Evolutionary conservation across 2,797 vertebrate species (phyloP).

Genomic region (Pseudomugil gertrudae): DNA sequence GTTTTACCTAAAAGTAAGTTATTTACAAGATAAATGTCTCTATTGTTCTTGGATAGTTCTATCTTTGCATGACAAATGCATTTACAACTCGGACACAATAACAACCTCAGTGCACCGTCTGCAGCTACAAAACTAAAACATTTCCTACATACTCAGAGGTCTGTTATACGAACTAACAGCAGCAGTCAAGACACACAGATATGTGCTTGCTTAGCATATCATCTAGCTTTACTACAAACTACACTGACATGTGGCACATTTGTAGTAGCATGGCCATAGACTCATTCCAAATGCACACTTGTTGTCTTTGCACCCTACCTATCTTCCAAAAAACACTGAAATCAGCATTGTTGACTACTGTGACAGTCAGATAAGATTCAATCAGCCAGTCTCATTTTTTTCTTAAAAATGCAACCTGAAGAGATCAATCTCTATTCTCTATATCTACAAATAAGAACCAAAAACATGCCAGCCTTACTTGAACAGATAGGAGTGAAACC

Average conservation of each 20-base stretch:
- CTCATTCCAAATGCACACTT: constrained; percentile 2
- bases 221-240: constrained; percentile 45
- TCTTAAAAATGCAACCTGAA: background rate
- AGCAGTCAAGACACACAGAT: constrained; percentile 29
- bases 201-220: constrained; percentile 37
- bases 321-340: constrained; percentile 11
- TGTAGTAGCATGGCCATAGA: constrained; percentile 28
- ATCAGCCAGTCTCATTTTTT: background rate
- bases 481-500: constrained; percentile 11
- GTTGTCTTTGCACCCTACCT: constrained; percentile 14
- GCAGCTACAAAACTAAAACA: background rate
- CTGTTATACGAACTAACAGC: constrained; percentile 40
- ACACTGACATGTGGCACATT: constrained; percentile 51
- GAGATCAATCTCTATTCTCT: background rate
- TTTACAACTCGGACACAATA: background rate
- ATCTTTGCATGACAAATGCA: background rate
- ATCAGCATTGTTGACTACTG: constrained; percentile 2
- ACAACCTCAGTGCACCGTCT: background rate
- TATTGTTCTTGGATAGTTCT: background rate
- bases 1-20: background rate
- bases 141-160: background rate
- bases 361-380: background rate
- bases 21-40: background rate
- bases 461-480: constrained; percentile 4
- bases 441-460: constrained; percentile 7